A percentile compares a stretch with the other conserved stretches of the same genome.
Conservation (phyloP, 2,888 invertebrate species). For the Muscina levida region DNA sequence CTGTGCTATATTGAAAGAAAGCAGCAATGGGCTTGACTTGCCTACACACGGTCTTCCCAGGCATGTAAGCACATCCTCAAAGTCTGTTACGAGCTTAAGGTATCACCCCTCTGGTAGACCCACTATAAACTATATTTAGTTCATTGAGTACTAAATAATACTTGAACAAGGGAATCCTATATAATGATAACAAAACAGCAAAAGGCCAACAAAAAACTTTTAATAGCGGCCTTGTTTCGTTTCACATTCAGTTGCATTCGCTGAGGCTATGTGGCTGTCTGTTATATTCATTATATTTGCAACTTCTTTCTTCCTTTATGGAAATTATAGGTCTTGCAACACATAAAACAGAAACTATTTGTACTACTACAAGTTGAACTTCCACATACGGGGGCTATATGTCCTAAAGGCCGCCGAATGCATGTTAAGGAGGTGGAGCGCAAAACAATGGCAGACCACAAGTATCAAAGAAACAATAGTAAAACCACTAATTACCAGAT, state of each 20-base stretch:
- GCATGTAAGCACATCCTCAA: no score
- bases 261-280: no score
- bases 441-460: neutral
- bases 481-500: slow-evolving; percentile 59
- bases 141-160: slow-evolving; percentile 35
- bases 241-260: slow-evolving; percentile 4
- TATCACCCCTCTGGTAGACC: slow-evolving; percentile 8
- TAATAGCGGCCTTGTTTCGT: slow-evolving; percentile 43
- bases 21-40: no score
- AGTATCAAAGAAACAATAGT: slow-evolving; percentile 38
- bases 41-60: no score
- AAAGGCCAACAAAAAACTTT: slow-evolving; percentile 50
- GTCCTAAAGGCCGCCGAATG: no score
- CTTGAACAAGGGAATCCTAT: slow-evolving; percentile 3
- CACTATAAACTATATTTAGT: slow-evolving; percentile 41
- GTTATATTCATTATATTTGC: slow-evolving; percentile 20
- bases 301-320: slow-evolving; percentile 34
- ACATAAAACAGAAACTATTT: neutral
- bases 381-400: neutral
- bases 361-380: slow-evolving; percentile 23
- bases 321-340: slow-evolving; percentile 45
- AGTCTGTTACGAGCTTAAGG: no score
- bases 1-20: no score
- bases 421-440: neutral
- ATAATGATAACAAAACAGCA: no score